Conservation (phyloP, 2,113 vertebrate genomes). For the Theristicus caerulescens region DNA sequence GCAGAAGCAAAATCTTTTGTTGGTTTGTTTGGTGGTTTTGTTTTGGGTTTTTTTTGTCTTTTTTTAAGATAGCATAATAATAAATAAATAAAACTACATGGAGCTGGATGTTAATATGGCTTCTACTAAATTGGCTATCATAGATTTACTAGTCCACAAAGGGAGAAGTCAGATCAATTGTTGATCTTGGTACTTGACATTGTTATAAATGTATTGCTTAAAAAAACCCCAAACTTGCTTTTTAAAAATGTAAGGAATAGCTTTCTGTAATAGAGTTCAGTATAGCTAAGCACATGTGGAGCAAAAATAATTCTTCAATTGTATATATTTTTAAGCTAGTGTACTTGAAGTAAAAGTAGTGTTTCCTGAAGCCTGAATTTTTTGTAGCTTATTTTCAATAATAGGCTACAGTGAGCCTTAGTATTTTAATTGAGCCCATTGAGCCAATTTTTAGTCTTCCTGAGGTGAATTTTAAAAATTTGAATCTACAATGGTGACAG, state of each 20-base stretch:
- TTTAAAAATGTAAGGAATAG: neutral
- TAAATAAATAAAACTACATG: neutral
- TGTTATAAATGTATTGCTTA: neutral
- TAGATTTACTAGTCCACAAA: neutral
- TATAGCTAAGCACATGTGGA: neutral
- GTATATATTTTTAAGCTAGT: neutral
- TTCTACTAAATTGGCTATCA: slow-evolving; percentile 28
- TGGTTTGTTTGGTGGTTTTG: neutral
- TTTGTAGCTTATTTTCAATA: slow-evolving; percentile 26
- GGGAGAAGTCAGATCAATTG: neutral
- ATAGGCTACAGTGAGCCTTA: neutral
- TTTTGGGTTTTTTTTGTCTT: neutral
- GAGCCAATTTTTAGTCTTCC: neutral
- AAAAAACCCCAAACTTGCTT: neutral
- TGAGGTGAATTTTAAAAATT: neutral
- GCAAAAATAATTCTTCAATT: neutral
- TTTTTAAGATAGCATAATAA: neutral
- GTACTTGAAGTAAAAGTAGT: neutral
- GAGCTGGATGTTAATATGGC: slow-evolving; percentile 37
- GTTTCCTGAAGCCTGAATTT: neutral
- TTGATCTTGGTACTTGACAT: neutral
- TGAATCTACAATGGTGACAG: neutral
- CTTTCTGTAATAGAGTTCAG: neutral
- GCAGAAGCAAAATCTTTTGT: neutral
- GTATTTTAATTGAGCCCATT: slow-evolving; percentile 6